Conservation (phyloP, 2,888 invertebrate genomes). For the Metacarcinus magister region DNA sequence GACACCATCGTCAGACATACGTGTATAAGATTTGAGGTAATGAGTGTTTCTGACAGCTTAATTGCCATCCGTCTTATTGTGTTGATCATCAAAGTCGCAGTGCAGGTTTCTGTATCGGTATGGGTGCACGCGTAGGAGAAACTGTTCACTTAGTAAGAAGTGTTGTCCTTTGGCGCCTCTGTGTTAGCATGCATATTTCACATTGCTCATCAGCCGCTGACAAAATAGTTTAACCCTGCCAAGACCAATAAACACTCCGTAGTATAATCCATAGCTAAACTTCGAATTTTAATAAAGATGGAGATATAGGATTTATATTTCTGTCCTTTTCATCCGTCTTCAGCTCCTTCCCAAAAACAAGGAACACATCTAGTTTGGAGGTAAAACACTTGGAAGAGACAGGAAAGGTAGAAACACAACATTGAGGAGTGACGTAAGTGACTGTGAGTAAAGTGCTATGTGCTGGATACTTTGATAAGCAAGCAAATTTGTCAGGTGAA, state of each 20-base stretch:
- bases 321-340: neutral
- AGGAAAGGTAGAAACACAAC: neutral
- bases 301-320: neutral
- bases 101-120: neutral
- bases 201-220: neutral
- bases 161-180: neutral
- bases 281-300: neutral
- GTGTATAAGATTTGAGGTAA: neutral
- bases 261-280: neutral
- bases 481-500: neutral
- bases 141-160: neutral
- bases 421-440: neutral
- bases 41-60: slow-evolving; percentile 28
- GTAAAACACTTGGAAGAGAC: neutral
- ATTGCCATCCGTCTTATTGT: neutral
- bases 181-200: neutral
- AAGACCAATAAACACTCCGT: neutral
- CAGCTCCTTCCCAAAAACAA: neutral
- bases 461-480: neutral
- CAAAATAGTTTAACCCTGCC: neutral
- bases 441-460: neutral
- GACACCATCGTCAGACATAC: neutral
- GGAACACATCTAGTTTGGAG: neutral
- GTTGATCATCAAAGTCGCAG: neutral
- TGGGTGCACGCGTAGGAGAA: neutral